These are phyloP conservation scores for Xenopus borealis DNA, from an alignment of 2,113 vertebrate species.

Conservation along the genomic window DNA sequence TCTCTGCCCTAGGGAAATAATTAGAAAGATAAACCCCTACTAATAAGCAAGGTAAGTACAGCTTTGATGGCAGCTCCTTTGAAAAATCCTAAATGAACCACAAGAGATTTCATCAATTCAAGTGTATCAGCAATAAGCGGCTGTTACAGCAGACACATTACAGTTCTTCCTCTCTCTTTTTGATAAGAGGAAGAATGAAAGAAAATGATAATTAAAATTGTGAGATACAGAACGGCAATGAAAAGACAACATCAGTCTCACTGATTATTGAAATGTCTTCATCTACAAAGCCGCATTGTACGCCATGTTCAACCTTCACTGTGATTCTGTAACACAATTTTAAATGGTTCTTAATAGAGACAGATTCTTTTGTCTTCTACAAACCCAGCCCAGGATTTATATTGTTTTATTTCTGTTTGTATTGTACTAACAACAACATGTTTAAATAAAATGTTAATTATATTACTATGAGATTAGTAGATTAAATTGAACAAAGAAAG, in stretches of 20 bases:
- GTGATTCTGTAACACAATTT: background rate
- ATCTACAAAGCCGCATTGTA: slow-evolving; percentile 21
- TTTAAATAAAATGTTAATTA: slow-evolving; percentile 18
- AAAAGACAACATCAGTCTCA: background rate
- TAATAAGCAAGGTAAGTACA: too few relatives aligned
- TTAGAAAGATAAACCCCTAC: too few relatives aligned
- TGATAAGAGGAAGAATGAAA: slow-evolving; percentile 37
- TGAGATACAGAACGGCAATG: slow-evolving; percentile 28
- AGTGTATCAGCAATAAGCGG: too few relatives aligned
- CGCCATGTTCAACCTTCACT: slow-evolving; percentile 24
- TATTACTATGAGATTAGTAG: slow-evolving; percentile 1
- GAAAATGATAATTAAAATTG: slow-evolving; percentile 40
- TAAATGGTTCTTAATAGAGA: slow-evolving; percentile 28
- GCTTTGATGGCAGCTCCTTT: too few relatives aligned
- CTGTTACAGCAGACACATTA: too few relatives aligned
- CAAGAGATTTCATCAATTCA: too few relatives aligned
- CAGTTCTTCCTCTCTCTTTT: background rate
- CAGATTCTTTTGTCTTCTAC: background rate
- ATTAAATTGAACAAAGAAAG: background rate
- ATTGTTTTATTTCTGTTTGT: slow-evolving; percentile 12
- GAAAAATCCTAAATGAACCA: too few relatives aligned
- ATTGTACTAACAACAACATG: slow-evolving; percentile 6
- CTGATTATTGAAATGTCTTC: background rate
- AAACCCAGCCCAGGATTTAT: background rate
- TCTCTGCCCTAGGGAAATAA: too few relatives aligned